Base-by-base conservation (phyloP, 2,797 vertebrate species). In the Artibeus lituratus region DNA sequence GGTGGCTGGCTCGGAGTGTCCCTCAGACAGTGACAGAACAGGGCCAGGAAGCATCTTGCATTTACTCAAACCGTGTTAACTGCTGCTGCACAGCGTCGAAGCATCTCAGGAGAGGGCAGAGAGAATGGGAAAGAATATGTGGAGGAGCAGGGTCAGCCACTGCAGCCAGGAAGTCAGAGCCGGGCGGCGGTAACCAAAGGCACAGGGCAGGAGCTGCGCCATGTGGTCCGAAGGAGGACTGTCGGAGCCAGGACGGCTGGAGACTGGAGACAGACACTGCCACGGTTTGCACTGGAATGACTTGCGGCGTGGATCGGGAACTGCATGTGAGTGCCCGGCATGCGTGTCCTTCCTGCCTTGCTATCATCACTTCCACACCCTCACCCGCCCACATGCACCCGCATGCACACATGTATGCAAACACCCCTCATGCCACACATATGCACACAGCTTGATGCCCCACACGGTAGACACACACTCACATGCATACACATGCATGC, bases 251-350 rank as follows among this genome's bases (percentile, higher is more conserved):
- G 24, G 37, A 35, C 29, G 26, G 37, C 37, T 24, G 55, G 26
- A 29, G 82, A 6, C 26, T 1, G 53, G 4, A 26, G 24, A 35
- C 10, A 8, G 42, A 4, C 10, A 7, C 78, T 3, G 4, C 26
- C 10, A 44, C 1, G 6, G 35, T 44, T 10, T 53, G 84, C 70
- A 7, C n/a, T 2, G 12, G 26, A 4, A 14, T 2, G 37, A 37
- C 39, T 16, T 53, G 1, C 14, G 42, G 59, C 0, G 0, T 10
- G 15, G 29, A 32, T 7, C 0, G 15, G 16, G 21, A 9, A 49
- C 15, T n/a, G 15, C 3, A 0, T 2, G 0, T 2, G 0, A 14
- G 39, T 4, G 5, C 37, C 80, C 3, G 0, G 3, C 76, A 7
- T 2, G 2, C 2, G 0, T 22, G 12, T 44, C 86, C 51, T 29